Percentiles rank a stretch among this genome's conserved stretches.
phyloP scores from a whole-genome alignment of 2,888 invertebrate genomes.

The Perizoma affinitatum region DNA sequence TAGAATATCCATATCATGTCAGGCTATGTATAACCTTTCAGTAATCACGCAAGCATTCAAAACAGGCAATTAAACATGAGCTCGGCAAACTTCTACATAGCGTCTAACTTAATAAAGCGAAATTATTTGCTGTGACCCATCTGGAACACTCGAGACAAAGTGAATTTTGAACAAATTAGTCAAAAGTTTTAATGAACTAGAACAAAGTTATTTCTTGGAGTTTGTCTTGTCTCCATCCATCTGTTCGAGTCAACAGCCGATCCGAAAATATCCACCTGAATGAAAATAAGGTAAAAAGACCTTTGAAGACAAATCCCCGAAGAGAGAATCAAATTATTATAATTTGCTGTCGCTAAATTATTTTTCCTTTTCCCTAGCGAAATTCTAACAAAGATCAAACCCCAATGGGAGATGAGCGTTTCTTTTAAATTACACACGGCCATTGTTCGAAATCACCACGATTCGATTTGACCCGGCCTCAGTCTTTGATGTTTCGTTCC shows the following conservation, averaged over 20 bases:
- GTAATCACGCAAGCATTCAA: slow-evolving; percentile 60
- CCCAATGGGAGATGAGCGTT: slow-evolving; percentile 40
- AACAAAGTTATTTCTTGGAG: slow-evolving; percentile 50
- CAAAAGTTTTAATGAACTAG: slow-evolving; percentile 73
- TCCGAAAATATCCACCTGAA: slow-evolving; percentile 32
- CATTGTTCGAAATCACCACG: slow-evolving; percentile 50
- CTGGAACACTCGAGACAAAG: slow-evolving; percentile 74
- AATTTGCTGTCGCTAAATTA: slow-evolving; percentile 42
- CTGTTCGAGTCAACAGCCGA: slow-evolving; percentile 35
- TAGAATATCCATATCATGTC: slow-evolving; percentile 19
- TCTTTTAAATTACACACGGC: slow-evolving; percentile 55
- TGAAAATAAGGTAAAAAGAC: slow-evolving; percentile 37
- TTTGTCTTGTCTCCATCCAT: slow-evolving; percentile 46
- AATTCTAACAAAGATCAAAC: slow-evolving; percentile 45
- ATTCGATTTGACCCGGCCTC: slow-evolving; percentile 42
- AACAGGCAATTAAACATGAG: slow-evolving; percentile 72
- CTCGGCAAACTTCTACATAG: slow-evolving; percentile 71
- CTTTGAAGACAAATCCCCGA: slow-evolving; percentile 38
- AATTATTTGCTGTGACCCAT: slow-evolving; percentile 76
- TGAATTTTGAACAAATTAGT: slow-evolving; percentile 80
- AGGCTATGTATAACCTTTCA: slow-evolving; percentile 42
- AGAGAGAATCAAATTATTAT: slow-evolving; percentile 42
- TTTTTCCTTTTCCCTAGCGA: slow-evolving; percentile 34
- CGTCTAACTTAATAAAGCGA: slow-evolving; percentile 75
- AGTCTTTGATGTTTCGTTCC: slow-evolving; percentile 41